Percentiles rank a stretch among this genome's conserved stretches.
Evolutionary conservation across 2,113 vertebrate genomes (phyloP).

Genomic region (Chaetura pelagica): DNA sequence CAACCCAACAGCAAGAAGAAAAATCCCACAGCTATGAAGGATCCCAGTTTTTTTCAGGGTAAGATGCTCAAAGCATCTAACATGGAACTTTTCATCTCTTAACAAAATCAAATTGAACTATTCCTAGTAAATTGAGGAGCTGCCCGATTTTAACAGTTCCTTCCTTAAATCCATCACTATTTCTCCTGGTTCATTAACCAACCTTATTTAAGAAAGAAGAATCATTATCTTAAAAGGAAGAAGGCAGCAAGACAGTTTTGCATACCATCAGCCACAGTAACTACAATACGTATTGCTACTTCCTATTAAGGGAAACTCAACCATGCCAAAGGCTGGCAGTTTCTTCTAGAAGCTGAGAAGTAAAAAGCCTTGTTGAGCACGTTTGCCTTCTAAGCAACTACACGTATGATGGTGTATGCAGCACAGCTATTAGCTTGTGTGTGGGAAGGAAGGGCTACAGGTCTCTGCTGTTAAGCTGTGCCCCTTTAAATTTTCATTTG

Average conservation of each 20-base stretch:
- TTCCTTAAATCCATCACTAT: not conserved
- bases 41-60: not conserved
- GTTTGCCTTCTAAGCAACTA: not conserved
- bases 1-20: not conserved
- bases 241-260: not conserved
- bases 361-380: not conserved
- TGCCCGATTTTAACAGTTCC: not conserved
- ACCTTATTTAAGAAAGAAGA: not conserved
- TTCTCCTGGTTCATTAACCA: not conserved
- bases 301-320: not conserved
- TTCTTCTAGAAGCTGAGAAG: not conserved
- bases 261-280: not conserved
- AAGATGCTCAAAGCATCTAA: not conserved
- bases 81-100: not conserved
- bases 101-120: not conserved
- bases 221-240: not conserved
- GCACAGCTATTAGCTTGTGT: not conserved
- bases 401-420: not conserved
- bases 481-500: not conserved
- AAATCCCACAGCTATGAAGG: not conserved
- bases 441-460: not conserved
- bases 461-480: not conserved
- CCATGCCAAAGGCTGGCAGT: not conserved
- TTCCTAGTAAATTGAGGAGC: not conserved
- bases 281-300: not conserved